These are phyloP conservation scores for Neogale vison DNA, from an alignment of 2,113 vertebrate species.

Conservation along the genomic window DNA sequence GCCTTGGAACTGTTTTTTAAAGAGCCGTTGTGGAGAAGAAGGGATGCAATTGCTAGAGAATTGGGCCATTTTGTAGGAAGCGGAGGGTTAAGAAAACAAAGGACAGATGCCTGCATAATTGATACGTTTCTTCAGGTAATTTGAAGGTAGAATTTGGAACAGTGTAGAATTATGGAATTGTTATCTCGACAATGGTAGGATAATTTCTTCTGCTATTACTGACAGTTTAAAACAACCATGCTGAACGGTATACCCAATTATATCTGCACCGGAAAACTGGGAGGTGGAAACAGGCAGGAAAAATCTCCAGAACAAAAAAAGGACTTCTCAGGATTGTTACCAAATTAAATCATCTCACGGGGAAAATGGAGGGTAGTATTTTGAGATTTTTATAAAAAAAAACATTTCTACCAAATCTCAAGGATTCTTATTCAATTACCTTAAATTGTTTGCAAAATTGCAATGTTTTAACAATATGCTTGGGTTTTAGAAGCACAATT, in stretches of 20 bases:
- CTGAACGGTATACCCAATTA: conserved; percentile 39
- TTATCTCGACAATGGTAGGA: conserved; percentile 55
- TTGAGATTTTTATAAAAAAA: conserved; percentile 39
- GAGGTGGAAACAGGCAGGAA: not conserved
- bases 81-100: conserved; percentile 29
- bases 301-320: not conserved
- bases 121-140: not conserved
- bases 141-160: conserved; percentile 50
- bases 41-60: not conserved
- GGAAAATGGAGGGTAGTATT: conserved; percentile 17
- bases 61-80: not conserved
- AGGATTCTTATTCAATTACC: conserved; percentile 37
- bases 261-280: conserved; percentile 25
- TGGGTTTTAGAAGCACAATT: not conserved
- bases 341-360: conserved; percentile 11
- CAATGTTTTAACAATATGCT: not conserved
- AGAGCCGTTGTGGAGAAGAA: not conserved
- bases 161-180: conserved; percentile 44
- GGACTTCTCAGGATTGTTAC: not conserved
- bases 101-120: not conserved
- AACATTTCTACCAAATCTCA: not conserved
- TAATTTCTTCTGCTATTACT: conserved; percentile 60
- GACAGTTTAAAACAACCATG: conserved; percentile 58
- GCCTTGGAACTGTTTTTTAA: not conserved
- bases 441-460: conserved; percentile 30